Evolutionary conservation across 2,888 invertebrate species (phyloP).

Genomic region (Drosophila kambysellisi): DNA sequence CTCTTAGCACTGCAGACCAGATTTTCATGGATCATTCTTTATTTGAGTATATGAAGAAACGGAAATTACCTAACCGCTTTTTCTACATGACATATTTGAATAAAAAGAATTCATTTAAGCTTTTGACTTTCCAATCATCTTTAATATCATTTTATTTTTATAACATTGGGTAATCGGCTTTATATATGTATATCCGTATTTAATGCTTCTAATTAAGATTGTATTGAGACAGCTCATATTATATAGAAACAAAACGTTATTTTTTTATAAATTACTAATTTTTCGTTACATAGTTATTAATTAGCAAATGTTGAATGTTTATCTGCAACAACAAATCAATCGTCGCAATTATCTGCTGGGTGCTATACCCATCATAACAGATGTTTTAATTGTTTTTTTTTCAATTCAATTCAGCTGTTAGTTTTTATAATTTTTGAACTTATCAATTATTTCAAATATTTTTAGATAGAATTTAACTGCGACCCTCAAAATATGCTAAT

Average conservation of each 20-base stretch:
- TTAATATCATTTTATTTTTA: constrained; percentile 8
- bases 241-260: constrained; percentile 8
- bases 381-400: constrained; percentile 16
- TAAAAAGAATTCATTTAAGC: constrained; percentile 23
- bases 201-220: constrained; percentile 8
- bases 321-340: constrained; percentile 24
- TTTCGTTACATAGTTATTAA: constrained; percentile 18
- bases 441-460: constrained; percentile 21
- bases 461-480: constrained; percentile 49
- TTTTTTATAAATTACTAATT: constrained; percentile 4
- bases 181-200: constrained; percentile 13
- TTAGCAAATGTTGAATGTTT: constrained; percentile 21
- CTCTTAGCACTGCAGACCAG: not conserved
- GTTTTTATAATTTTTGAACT: constrained; percentile 21
- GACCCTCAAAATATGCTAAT: constrained; percentile 44
- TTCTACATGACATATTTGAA: constrained; percentile 10
- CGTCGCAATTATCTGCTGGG: constrained; percentile 11
- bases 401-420: constrained; percentile 4
- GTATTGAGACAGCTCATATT: constrained; percentile 15
- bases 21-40: not conserved
- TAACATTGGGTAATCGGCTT: constrained; percentile 29
- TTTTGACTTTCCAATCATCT: constrained; percentile 28
- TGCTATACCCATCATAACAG: constrained; percentile 25
- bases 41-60: not conserved
- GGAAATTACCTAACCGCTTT: constrained; percentile 26